Evolutionary conservation across 1,140 invertebrate species (phyloP), one percentile per base, ranked within the genome.

Genomic region (Solenopsis invicta): DNA sequence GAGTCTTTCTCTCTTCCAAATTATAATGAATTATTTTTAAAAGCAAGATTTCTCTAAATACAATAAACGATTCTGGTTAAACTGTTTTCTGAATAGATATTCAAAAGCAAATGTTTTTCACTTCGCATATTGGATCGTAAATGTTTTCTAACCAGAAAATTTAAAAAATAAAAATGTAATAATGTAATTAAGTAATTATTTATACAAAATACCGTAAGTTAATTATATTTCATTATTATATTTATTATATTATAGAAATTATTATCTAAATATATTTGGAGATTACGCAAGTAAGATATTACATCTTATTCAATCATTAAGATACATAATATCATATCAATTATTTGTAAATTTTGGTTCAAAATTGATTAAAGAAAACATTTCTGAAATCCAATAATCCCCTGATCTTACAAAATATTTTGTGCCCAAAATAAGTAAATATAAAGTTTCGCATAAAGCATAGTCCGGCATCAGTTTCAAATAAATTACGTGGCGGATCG

Each of bases 401-500:
- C n/a, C 10, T 1, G 16, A 87, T 88, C 50, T 67, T 54, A 87
- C 24, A 52, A 61, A 45, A 52, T 45, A 12, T 66, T 12, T 16
- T 24, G 54, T 54, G 16, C 12, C 21, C 12, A 16, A 52, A 29
- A 18, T 37, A 16, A 54, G 48, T 45, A 85, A 72, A 81, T 62
- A n/a, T 29, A 64, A 16, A 41, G 0, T 52, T 8, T 24, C 10
- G 6, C 24, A 13, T 48, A 54, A 54, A 62, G 24, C 34, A 48
- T 64, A 37, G 24, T 48, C 24, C 9, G 52, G 12, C 76, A 13
- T 52, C 52, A 48, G 29, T 72, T 84, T 77, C 50, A 76, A 78
- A 85, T 69, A 72, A 89, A 78, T 56, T 66, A 89, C 62, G n/a
- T 18, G 52, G 12, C 45, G 41, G 45, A 48, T 18, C 8, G 13